A percentile compares a stretch with the other conserved stretches of the same genome.
Conservation (phyloP, 2,888 invertebrate species). For the Pycnomerus fuliginosus region DNA sequence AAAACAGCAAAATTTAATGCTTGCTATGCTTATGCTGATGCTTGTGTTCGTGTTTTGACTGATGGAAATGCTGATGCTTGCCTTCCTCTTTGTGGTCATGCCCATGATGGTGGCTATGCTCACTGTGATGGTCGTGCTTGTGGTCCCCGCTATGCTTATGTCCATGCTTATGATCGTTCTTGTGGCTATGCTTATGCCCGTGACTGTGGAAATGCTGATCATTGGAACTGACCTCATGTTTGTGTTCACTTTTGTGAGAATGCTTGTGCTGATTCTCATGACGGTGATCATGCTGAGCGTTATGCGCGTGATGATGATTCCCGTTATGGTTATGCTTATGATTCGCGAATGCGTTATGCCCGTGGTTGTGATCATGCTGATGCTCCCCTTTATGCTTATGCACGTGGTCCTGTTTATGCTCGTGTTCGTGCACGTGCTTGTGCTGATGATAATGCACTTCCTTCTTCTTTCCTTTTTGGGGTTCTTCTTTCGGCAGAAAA, state of each 20-base stretch:
- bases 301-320: constrained; percentile 31
- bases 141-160: background rate
- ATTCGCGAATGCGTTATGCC: constrained; percentile 20
- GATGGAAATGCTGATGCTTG: too few species aligned
- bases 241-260: constrained; percentile 26
- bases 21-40: constrained; percentile 23
- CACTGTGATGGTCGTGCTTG: background rate
- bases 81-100: too few species aligned
- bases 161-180: background rate
- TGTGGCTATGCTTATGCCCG: constrained; percentile 16
- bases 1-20: too few species aligned
- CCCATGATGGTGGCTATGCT: background rate
- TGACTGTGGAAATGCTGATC: constrained; percentile 23
- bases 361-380: constrained; percentile 20
- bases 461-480: constrained; percentile 37
- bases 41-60: constrained; percentile 21
- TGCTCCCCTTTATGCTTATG: constrained; percentile 25
- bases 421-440: constrained; percentile 43
- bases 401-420: constrained; percentile 41
- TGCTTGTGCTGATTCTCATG: constrained; percentile 28
- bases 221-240: constrained; percentile 25
- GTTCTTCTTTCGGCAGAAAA: constrained; percentile 39
- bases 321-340: constrained; percentile 29
- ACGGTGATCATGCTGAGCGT: constrained; percentile 22
- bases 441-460: constrained; percentile 38